Percentiles rank a stretch among this genome's conserved stretches.
Evolutionary conservation across 2,888 invertebrate genomes (phyloP).

Genomic region (Chironomus riparius): DNA sequence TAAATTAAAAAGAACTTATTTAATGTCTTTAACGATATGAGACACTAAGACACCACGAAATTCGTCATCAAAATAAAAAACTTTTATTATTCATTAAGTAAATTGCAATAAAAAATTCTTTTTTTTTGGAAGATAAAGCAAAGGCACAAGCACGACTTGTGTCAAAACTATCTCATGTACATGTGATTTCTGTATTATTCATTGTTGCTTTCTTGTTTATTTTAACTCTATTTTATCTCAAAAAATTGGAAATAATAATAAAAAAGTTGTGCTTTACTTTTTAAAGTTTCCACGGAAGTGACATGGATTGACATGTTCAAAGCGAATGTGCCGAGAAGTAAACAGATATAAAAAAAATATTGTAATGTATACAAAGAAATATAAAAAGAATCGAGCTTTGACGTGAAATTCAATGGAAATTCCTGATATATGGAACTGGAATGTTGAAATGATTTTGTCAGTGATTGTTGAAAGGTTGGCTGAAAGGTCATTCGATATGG

Average conservation of each 20-base stretch:
- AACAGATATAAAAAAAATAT: not conserved
- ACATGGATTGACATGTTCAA: slow-evolving; percentile 8
- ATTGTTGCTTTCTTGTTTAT: not conserved
- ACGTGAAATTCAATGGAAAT: slow-evolving; percentile 6
- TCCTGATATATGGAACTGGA: not conserved
- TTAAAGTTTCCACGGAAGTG: slow-evolving; percentile 9
- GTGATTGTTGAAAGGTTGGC: too few species aligned
- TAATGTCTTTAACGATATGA: too few species aligned
- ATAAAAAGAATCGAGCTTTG: not conserved
- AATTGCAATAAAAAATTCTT: not conserved
- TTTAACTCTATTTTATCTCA: not conserved
- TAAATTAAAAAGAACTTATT: not conserved
- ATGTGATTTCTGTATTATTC: not conserved
- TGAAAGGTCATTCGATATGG: too few species aligned
- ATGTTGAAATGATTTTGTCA: too few species aligned
- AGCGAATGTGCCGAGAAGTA: not conserved
- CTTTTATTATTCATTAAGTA: not conserved
- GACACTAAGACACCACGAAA: too few species aligned
- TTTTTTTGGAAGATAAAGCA: not conserved
- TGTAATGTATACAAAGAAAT: not conserved
- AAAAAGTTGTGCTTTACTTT: not conserved
- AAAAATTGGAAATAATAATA: not conserved
- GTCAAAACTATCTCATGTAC: not conserved
- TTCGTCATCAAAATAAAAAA: too few species aligned
- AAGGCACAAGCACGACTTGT: not conserved